Percentiles rank a stretch among this genome's conserved stretches.
phyloP scores from a whole-genome alignment of 2,113 vertebrate species.

The Pseudonaja textilis region DNA sequence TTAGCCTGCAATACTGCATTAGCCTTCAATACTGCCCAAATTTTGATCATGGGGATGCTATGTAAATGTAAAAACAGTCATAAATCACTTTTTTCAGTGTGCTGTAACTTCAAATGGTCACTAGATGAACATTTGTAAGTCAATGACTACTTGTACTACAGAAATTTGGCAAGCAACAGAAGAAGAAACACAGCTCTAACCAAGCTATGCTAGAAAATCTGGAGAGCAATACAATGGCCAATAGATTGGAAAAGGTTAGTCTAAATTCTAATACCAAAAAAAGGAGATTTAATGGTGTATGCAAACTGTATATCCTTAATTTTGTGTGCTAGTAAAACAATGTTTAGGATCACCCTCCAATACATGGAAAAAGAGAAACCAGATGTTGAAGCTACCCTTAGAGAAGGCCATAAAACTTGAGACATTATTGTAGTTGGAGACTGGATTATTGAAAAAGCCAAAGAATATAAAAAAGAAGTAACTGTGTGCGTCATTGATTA shows the following conservation, averaged over 20 bases:
- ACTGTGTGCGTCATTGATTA: background rate
- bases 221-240: background rate
- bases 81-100: background rate
- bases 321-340: background rate
- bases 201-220: background rate
- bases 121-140: background rate
- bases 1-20: no score
- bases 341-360: background rate
- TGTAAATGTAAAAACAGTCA: background rate
- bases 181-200: background rate
- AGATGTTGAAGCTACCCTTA: background rate
- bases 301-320: background rate
- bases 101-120: background rate
- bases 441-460: background rate
- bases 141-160: background rate
- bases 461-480: background rate
- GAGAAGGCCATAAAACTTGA: background rate
- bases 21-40: background rate
- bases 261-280: background rate
- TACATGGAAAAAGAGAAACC: background rate
- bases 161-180: background rate
- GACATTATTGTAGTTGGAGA: background rate
- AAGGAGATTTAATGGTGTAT: background rate
- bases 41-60: background rate
- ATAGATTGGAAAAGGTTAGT: background rate